Evolutionary conservation across 1,140 invertebrate genomes (phyloP).

Genomic region (Homalodisca vitripennis): DNA sequence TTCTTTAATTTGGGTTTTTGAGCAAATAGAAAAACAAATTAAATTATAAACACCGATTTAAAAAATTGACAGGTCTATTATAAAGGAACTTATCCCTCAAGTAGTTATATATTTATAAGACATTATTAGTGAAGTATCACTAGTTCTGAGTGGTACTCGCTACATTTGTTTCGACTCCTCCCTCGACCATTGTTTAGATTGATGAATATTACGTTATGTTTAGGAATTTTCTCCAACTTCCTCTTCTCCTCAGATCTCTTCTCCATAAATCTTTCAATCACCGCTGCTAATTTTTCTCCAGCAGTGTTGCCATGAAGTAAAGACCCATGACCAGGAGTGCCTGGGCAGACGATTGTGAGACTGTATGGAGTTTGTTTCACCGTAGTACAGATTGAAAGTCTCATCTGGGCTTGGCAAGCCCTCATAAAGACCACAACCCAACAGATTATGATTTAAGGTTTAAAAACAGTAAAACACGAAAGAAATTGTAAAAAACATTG

Average conservation of each 20-base stretch:
- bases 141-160: no score
- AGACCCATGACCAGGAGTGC: constrained; percentile 87
- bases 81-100: no score
- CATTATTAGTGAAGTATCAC: no score
- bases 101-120: no score
- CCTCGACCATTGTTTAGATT: constrained; percentile 81
- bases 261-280: constrained; percentile 76
- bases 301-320: constrained; percentile 76
- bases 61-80: no score
- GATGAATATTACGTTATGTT: constrained; percentile 78
- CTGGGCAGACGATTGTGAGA: constrained; percentile 61
- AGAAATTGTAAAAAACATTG: no score
- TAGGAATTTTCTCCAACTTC: constrained; percentile 61
- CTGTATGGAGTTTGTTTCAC: constrained; percentile 67
- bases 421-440: constrained; percentile 89
- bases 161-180: constrained; percentile 94
- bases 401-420: constrained; percentile 68
- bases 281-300: constrained; percentile 75
- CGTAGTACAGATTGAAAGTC: constrained; percentile 71
- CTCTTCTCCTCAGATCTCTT: constrained; percentile 65
- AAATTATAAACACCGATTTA: no score
- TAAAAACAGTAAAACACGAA: no score
- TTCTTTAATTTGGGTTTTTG: no score
- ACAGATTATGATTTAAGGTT: no score
- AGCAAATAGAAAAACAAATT: no score